Base-by-base conservation (phyloP, 2,888 invertebrate species). In the Rhaphigaster nebulosa region DNA sequence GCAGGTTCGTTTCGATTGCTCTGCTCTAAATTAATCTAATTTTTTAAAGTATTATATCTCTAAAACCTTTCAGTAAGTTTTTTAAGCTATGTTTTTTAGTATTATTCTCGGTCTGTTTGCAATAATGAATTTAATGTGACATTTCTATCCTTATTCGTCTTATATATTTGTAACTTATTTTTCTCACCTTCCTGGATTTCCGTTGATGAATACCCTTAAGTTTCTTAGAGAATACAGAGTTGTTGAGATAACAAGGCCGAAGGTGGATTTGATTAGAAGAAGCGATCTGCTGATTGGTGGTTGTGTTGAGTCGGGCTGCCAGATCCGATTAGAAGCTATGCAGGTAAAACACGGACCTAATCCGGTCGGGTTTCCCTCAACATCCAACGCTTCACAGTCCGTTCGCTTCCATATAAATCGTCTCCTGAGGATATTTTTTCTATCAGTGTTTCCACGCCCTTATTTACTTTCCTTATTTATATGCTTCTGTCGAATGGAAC, bases 281-380 rank as follows among this genome's bases (percentile, higher is more conserved):
- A 80, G 80, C 34, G 80, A 80, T 80, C 41, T 80, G 80, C 23
- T 80, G 80, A 80, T 80, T 80, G 80, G 80, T 23, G 38, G 80
- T 34, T 41, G 80, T 41, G 80, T 41, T 80, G 80, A 80, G 80
- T 26, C 6, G 80, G 12, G 20, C 34, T 76, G 76, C 76, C 76
- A 76, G 38, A 76, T 80, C 80, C 38, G 80, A 80, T 80, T 80
- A 80, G 41, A 29, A 20, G 41, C 8, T 3, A 20, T 6, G 18
- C 41, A 41, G 41, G 41, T 80, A 80, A 80, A 80, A 80, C 41
- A 80, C 41, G 12, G 34, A 80, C 34, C 80, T 80, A 80, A 80
- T 80, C 80, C 80, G 41, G 2, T 23, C 41, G 26, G 29, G 18
- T 76, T 29, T 15, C 65, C 29, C n/a, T 15, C n/a, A n/a, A 65